These are phyloP conservation scores for Ophion ellenae DNA, from an alignment of 2,888 invertebrate species.

Conservation along the genomic window DNA sequence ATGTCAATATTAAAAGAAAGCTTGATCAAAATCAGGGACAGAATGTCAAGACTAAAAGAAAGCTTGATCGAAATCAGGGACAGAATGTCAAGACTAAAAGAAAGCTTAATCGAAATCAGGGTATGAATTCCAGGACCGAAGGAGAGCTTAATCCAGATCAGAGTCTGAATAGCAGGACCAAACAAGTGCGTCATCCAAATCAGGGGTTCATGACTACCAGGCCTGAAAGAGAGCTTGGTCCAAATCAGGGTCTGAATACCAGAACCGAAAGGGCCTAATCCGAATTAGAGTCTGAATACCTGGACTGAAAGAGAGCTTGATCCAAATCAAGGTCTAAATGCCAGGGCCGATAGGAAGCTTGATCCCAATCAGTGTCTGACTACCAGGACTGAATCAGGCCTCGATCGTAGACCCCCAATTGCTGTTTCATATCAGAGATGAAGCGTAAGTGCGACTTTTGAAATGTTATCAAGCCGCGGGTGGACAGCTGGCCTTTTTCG, in stretches of 20 bases:
- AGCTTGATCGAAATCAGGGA: neutral
- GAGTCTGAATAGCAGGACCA: too few relatives aligned
- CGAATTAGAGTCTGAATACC: neutral
- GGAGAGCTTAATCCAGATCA: too few relatives aligned
- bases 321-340: neutral
- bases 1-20: too few relatives aligned
- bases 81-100: too few relatives aligned
- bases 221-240: neutral
- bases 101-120: too few relatives aligned
- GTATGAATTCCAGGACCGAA: too few relatives aligned
- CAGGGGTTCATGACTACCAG: too few relatives aligned
- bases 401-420: too few relatives aligned
- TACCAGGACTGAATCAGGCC: neutral
- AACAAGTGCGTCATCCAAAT: too few relatives aligned
- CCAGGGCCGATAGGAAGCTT: neutral
- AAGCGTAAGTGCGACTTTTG: neutral
- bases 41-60: neutral
- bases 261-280: neutral
- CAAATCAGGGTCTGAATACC: neutral
- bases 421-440: too few relatives aligned
- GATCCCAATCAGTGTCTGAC: neutral
- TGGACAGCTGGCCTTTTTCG: neutral
- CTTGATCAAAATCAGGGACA: too few relatives aligned
- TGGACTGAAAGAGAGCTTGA: neutral
- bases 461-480: neutral